phyloP scores from a whole-genome alignment of 2,888 invertebrate genomes.

The Caenorhabditis becei region DNA sequence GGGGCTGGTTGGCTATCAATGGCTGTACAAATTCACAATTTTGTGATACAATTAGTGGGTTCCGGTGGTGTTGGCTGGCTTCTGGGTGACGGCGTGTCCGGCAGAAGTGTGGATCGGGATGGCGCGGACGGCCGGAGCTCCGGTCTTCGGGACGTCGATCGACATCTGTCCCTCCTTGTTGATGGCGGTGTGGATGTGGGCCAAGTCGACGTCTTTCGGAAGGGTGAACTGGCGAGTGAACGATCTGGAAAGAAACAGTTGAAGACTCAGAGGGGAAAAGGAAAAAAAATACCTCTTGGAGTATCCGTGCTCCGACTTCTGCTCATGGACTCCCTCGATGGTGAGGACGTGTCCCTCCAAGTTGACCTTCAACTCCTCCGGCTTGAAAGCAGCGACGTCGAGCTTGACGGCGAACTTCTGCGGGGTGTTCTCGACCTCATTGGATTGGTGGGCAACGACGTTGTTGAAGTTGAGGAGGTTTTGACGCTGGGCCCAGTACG shows the following conservation, averaged over 20 bases:
- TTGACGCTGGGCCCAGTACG: constrained; percentile 36
- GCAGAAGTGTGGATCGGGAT: constrained; percentile 42
- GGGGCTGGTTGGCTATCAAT: too few relatives aligned
- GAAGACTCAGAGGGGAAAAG: too few relatives aligned
- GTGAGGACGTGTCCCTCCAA: constrained; percentile 63
- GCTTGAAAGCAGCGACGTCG: constrained; percentile 64
- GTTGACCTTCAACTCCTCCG: constrained; percentile 68
- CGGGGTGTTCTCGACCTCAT: constrained; percentile 52
- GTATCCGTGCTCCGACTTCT: constrained; percentile 59
- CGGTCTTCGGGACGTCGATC: constrained; percentile 62
- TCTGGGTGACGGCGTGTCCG: constrained; percentile 44
- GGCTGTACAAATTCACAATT: not conserved
- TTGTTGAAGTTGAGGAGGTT: constrained; percentile 43
- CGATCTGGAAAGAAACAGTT: too few relatives aligned
- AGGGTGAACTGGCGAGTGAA: constrained; percentile 63
- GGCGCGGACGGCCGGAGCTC: constrained; percentile 9
- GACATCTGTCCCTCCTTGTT: constrained; percentile 52
- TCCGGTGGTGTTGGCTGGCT: constrained; percentile 31
- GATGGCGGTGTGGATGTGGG: constrained; percentile 50
- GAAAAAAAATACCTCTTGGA: constrained; percentile 57
- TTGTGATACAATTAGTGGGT: constrained; percentile 24
- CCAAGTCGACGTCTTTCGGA: constrained; percentile 62
- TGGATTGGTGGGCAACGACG: constrained; percentile 12
- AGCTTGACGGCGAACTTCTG: constrained; percentile 62
- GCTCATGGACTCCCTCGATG: constrained; percentile 65